Evolutionary conservation across 1,140 invertebrate genomes (phyloP).

Genomic region (Lordiphosa stackelbergi): DNA sequence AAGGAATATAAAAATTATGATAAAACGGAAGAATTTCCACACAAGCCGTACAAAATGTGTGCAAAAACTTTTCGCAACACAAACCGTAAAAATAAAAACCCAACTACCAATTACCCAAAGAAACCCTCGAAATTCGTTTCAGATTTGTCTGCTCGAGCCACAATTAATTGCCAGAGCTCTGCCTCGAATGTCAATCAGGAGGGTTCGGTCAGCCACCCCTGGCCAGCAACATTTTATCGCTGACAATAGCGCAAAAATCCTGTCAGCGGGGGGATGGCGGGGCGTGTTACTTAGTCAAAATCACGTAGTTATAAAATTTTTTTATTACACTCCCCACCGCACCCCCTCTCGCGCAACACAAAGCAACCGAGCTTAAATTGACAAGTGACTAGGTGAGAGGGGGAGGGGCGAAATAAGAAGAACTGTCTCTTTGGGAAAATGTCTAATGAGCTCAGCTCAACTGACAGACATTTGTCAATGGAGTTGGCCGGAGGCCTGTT

Average conservation of each 20-base stretch:
- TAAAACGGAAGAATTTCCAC: not conserved
- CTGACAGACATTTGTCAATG: conserved; percentile 63
- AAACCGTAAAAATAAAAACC: too few species aligned
- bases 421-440: conserved; percentile 37
- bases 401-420: conserved; percentile 26
- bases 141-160: too few species aligned
- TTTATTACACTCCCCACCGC: conserved; percentile 37
- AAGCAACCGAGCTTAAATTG: conserved; percentile 45
- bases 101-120: not conserved
- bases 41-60: too few species aligned
- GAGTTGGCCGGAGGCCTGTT: conserved; percentile 38
- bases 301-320: conserved; percentile 67
- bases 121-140: conserved; percentile 23
- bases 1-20: conserved; percentile 5
- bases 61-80: not conserved
- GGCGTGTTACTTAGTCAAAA: conserved; percentile 63
- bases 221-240: conserved; percentile 46
- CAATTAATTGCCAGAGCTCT: not conserved
- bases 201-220: conserved; percentile 44
- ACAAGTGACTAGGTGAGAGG: conserved; percentile 32
- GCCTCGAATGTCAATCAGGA: conserved; percentile 60
- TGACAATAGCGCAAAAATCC: conserved; percentile 59
- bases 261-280: conserved; percentile 14
- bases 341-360: conserved; percentile 9
- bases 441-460: conserved; percentile 62